Evolutionary conservation across 2,797 vertebrate species (phyloP).

Genomic region (Lithobates pipiens): DNA sequence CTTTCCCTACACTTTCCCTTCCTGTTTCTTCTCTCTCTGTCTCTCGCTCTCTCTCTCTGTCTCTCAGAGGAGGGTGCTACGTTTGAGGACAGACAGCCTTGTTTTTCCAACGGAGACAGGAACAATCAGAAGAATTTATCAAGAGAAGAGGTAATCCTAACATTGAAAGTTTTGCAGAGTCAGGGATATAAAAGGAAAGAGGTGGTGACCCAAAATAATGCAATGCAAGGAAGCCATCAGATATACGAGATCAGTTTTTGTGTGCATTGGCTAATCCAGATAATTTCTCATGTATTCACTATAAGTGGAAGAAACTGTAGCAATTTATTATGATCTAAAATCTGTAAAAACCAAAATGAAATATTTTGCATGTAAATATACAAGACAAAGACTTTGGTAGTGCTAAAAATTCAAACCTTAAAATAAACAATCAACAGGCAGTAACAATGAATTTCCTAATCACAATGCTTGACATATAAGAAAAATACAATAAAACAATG

Average conservation of each 20-base stretch:
- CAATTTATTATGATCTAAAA: too few species aligned
- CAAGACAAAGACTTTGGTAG: too few species aligned
- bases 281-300: too few species aligned
- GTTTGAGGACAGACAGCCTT: conserved; percentile 61
- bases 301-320: too few species aligned
- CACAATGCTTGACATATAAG: too few species aligned
- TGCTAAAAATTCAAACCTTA: too few species aligned
- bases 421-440: too few species aligned
- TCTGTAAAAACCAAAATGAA: too few species aligned
- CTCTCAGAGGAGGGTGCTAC: conserved; percentile 63
- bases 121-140: conserved; percentile 61
- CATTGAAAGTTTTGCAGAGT: conserved; percentile 1
- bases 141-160: conserved; percentile 56
- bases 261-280: background rate
- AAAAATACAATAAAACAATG: too few species aligned
- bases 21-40: conserved; percentile 46
- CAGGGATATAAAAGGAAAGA: background rate
- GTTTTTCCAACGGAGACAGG: conserved; percentile 59
- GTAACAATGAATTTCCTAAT: too few species aligned
- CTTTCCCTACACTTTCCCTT: conserved; percentile 24
- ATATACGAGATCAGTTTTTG: background rate
- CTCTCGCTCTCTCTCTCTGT: conserved; percentile 57
- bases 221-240: background rate
- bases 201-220: background rate
- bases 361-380: too few species aligned